These are phyloP conservation scores for Choloepus didactylus DNA, from an alignment of 2,797 vertebrate genomes.

Conservation along the genomic window DNA sequence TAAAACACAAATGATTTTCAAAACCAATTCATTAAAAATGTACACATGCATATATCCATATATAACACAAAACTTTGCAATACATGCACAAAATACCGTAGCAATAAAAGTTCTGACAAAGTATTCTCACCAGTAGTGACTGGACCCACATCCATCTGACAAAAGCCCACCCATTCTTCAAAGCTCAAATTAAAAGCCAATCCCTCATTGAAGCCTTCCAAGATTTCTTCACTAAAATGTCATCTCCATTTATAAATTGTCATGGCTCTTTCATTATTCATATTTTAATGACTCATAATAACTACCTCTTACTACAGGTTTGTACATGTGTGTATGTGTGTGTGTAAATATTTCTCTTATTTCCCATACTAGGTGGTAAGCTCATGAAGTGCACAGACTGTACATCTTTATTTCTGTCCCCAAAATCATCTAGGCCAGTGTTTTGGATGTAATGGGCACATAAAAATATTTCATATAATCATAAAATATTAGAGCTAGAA, in stretches of 20 bases:
- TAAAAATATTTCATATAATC: conserved; percentile 2
- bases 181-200: not conserved
- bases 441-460: not conserved
- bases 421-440: not conserved
- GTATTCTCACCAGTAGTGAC: not conserved
- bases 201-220: not conserved
- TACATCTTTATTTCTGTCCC: conserved; percentile 28
- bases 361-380: not conserved
- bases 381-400: not conserved
- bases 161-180: not conserved
- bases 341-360: not conserved
- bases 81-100: not conserved
- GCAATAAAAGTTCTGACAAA: not conserved
- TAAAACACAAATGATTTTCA: conserved; percentile 40
- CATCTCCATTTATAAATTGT: not conserved
- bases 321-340: not conserved
- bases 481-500: conserved; percentile 20
- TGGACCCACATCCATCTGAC: not conserved
- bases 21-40: conserved; percentile 29
- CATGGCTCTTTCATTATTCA: not conserved
- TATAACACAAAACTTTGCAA: not conserved
- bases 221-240: not conserved
- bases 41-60: not conserved
- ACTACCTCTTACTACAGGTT: not conserved
- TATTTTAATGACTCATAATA: conserved; percentile 24